Percentiles rank a stretch among this genome's conserved stretches.
Evolutionary conservation across 2,888 invertebrate genomes (phyloP).

Genomic region (Catotricha subobsoleta): DNA sequence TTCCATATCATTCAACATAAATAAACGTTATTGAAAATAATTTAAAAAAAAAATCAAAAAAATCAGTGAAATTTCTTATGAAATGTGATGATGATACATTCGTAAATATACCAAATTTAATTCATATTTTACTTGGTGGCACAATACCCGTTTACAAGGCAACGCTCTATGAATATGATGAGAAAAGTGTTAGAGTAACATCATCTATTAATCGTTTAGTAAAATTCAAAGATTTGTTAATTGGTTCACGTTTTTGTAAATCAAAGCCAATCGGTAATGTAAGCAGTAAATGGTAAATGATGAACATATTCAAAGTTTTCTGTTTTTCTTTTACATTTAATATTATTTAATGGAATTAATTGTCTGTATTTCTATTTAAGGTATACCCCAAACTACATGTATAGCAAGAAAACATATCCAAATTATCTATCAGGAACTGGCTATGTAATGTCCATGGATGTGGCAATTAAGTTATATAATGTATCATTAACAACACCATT

Average conservation of each 20-base stretch:
- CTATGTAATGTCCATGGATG: slow-evolving; percentile 52
- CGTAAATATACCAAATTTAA: slow-evolving; percentile 53
- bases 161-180: slow-evolving; percentile 23
- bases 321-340: slow-evolving; percentile 7
- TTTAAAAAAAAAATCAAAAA: not conserved
- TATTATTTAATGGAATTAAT: not conserved
- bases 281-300: slow-evolving; percentile 54
- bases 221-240: slow-evolving; percentile 35
- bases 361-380: no score
- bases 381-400: slow-evolving; percentile 69
- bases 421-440: slow-evolving; percentile 68
- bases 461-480: slow-evolving; percentile 44
- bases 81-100: slow-evolving; percentile 82
- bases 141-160: slow-evolving; percentile 28
- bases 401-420: slow-evolving; percentile 49
- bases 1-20: no score
- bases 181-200: slow-evolving; percentile 18
- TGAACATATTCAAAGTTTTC: slow-evolving; percentile 5
- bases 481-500: slow-evolving; percentile 48
- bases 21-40: not conserved
- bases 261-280: slow-evolving; percentile 56
- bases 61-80: slow-evolving; percentile 50
- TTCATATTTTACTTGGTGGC: slow-evolving; percentile 32
- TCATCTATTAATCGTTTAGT: slow-evolving; percentile 20
- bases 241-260: slow-evolving; percentile 62